Conservation (phyloP, 1,140 invertebrate species). For the Dolichoris vasculosae region DNA sequence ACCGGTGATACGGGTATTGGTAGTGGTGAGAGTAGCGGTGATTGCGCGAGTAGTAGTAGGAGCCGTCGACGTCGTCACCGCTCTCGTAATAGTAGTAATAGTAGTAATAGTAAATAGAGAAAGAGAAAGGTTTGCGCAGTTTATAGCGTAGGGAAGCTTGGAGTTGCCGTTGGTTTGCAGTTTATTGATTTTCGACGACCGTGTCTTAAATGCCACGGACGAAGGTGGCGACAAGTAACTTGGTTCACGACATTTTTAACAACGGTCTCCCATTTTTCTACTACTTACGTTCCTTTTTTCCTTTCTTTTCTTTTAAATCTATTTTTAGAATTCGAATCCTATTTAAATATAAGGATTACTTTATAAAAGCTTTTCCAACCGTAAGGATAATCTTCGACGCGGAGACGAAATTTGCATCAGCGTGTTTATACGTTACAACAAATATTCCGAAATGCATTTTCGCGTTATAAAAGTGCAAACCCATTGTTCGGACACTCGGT, state of each 20-base stretch:
- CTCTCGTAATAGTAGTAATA: not conserved
- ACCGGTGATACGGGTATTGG: not conserved
- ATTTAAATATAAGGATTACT: too few relatives aligned
- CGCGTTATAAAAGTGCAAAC: not conserved
- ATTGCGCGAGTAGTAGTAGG: not conserved
- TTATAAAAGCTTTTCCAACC: too few relatives aligned
- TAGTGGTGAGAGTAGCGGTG: not conserved
- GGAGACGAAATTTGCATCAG: too few relatives aligned
- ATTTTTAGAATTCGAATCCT: not conserved
- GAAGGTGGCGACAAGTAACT: not conserved
- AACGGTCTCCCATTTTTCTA: not conserved
- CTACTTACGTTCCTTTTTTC: not conserved
- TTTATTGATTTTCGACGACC: slow-evolving; percentile 43
- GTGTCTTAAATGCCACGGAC: slow-evolving; percentile 14
- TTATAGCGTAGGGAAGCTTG: slow-evolving; percentile 2
- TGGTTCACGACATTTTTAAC: slow-evolving; percentile 8
- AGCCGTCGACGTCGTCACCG: not conserved
- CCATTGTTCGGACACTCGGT: not conserved
- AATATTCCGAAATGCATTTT: too few relatives aligned
- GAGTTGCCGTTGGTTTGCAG: not conserved
- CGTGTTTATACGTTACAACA: too few relatives aligned
- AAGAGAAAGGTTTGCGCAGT: slow-evolving; percentile 18
- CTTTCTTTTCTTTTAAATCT: not conserved
- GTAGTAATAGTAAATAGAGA: slow-evolving; percentile 11
- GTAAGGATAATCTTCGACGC: too few relatives aligned